Evolutionary conservation across 2,113 vertebrate species (phyloP).

Genomic region (Reinhardtius hippoglossoides): DNA sequence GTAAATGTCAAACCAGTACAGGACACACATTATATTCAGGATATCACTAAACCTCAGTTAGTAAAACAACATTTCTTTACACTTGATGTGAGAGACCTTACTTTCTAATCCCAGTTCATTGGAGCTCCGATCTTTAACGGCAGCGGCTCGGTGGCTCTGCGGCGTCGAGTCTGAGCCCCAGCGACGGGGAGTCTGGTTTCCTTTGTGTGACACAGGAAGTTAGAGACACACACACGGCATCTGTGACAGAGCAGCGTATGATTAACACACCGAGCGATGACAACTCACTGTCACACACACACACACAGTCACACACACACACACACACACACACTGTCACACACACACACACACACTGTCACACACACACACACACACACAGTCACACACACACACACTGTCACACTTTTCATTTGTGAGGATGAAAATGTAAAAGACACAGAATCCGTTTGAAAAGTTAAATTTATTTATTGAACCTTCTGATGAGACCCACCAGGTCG

Average conservation of each 20-base stretch:
- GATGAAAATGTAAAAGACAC: slow-evolving; percentile 17
- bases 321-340: too few relatives aligned
- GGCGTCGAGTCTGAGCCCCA: background rate
- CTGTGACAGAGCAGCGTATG: slow-evolving; percentile 45
- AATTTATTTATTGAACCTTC: slow-evolving; percentile 75
- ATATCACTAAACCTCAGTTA: too few relatives aligned
- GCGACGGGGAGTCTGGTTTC: slow-evolving; percentile 57
- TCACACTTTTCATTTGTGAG: background rate
- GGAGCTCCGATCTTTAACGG: background rate
- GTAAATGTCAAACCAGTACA: too few relatives aligned
- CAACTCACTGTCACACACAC: background rate
- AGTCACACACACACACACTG: background rate
- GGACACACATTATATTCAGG: too few relatives aligned
- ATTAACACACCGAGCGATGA: slow-evolving; percentile 27
- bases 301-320: slow-evolving; percentile 5
- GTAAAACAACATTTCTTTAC: too few relatives aligned
- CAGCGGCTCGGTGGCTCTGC: background rate
- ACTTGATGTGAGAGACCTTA: background rate
- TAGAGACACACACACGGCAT: background rate
- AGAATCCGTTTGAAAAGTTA: slow-evolving; percentile 74
- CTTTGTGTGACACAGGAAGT: slow-evolving; percentile 26
- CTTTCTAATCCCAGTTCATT: slow-evolving; percentile 11
- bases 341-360: too few relatives aligned
- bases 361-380: too few relatives aligned
- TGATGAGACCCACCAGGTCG: slow-evolving; percentile 67